Evolutionary conservation across 2,888 invertebrate genomes (phyloP), one percentile per base, ranked within the genome.

Genomic region (Lampropteryx suffumata): DNA sequence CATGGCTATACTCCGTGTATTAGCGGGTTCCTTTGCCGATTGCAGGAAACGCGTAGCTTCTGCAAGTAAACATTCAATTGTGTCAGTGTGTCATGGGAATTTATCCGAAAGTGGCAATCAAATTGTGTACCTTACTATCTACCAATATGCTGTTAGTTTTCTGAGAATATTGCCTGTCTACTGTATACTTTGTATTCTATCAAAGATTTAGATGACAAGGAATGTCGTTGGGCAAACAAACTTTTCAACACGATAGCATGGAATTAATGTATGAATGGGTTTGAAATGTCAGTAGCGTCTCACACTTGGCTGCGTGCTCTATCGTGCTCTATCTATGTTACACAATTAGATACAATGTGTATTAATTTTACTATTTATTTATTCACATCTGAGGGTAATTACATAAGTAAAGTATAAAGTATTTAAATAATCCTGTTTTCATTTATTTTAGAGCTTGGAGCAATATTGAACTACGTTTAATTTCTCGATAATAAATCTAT

Each of bases 1-100:
- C 69, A 82, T 59, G 57, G 57, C 71, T 69, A 74, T 80, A 70
- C 65, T 71, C 64, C 62, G 64, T 50, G 57, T 70, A 74, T 82
- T 82, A 80, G 76, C 79, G 62, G 60, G 67, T 71, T 67, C 62
- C 69, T 71, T 74, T 68, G 61, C 65, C 62, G 73, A 74, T 75
- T 73, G 76, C 70, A 65, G 64, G 72, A 77, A 60, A 62, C 56
- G 63, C 62, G 64, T 10, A 34, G 57, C 62, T 65, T 59, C 60
- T 65, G 61, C 58, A 51, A 57, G 62, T 34, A 34, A 9, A 12
- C 8, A 13, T 62, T 65, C 58, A 62, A 71, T 70, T 62, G 65
- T 79, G 77, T 74, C 56, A 80, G 71, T 77, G 50, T 71, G 72
- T 66, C 79, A 77, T 76, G 72, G 59, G 75, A 79, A 65, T 62